Evolutionary conservation across 2,888 invertebrate species (phyloP).

Genomic region (Lepidocyrtoides sp.): DNA sequence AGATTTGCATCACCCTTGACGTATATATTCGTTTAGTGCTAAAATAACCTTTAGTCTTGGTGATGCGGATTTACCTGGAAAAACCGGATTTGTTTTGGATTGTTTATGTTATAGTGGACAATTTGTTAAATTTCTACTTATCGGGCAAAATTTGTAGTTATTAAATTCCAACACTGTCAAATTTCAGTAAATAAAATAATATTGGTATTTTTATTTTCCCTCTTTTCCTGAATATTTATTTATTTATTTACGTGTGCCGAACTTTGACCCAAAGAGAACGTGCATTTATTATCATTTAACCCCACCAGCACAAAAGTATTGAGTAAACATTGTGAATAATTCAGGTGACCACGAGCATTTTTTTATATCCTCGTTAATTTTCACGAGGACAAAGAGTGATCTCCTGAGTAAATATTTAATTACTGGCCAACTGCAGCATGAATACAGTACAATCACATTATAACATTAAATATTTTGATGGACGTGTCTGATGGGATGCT

Average conservation of each 20-base stretch:
- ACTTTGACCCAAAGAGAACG: slow-evolving; percentile 34
- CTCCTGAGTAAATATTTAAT: slow-evolving; percentile 56
- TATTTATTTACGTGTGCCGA: slow-evolving; percentile 41
- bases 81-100: no score
- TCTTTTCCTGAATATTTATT: slow-evolving; percentile 33
- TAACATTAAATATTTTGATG: slow-evolving; percentile 20
- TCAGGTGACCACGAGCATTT: background rate
- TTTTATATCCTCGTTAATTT: background rate
- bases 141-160: no score
- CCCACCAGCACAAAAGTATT: background rate
- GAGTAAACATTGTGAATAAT: background rate
- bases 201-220: background rate
- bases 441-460: background rate
- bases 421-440: background rate
- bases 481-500: slow-evolving; percentile 18
- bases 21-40: no score
- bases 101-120: no score
- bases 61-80: no score
- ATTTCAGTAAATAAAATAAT: no score
- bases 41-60: no score
- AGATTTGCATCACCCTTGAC: no score
- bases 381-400: slow-evolving; percentile 55
- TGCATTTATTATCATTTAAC: background rate
- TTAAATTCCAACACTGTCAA: no score
- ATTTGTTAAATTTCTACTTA: no score